A percentile compares a stretch with the other conserved stretches of the same genome.
Evolutionary conservation across 1,140 invertebrate genomes (phyloP).

Genomic region (Hydropsyche tenuis): DNA sequence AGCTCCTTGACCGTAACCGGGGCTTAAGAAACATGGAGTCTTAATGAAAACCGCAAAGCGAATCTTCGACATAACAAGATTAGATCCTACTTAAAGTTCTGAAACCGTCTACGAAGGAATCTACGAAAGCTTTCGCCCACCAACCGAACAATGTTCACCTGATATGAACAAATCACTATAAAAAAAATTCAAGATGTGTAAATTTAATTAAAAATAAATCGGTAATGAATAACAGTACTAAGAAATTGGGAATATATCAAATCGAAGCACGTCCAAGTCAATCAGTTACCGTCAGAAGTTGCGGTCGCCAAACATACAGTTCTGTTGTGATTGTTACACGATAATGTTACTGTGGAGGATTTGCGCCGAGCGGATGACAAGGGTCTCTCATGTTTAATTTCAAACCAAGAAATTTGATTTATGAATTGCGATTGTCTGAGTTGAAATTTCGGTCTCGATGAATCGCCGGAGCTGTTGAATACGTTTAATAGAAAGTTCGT

Average conservation of each 20-base stretch:
- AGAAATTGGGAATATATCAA: no score
- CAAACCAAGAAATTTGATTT: constrained; percentile 17
- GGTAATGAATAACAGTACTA: no score
- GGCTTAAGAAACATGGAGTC: constrained; percentile 10
- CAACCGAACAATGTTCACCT: neutral
- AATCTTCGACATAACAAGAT: constrained; percentile 36
- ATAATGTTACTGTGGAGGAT: neutral
- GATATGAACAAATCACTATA: no score
- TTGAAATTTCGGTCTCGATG: neutral
- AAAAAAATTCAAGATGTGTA: no score
- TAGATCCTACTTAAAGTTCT: constrained; percentile 27
- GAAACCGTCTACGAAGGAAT: neutral
- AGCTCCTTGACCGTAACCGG: constrained; percentile 3
- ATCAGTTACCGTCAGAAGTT: neutral
- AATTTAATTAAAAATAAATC: no score
- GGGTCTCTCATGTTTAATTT: constrained; percentile 18
- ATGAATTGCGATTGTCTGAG: constrained; percentile 1
- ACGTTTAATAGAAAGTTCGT: neutral
- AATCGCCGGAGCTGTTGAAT: no score
- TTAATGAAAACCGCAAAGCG: constrained; percentile 35
- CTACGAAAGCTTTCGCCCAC: neutral
- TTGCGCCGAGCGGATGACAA: neutral
- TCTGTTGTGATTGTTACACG: neutral
- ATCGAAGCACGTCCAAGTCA: neutral
- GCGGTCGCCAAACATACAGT: no score